phyloP scores from a whole-genome alignment of 2,113 vertebrate species.

The Eublepharis macularius region DNA sequence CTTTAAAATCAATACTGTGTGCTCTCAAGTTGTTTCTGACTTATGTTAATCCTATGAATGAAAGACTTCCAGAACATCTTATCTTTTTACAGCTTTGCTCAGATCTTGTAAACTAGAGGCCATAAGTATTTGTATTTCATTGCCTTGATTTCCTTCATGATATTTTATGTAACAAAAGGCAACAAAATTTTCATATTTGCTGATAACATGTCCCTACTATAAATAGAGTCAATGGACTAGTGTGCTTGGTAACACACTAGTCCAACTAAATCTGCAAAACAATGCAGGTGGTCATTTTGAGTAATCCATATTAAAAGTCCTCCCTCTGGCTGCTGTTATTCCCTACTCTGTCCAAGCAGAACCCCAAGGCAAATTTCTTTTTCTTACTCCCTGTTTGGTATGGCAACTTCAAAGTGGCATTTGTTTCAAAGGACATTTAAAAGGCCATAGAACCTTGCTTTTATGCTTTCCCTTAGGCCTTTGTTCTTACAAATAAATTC shows the following conservation, averaged over 20 bases:
- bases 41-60: too few relatives aligned
- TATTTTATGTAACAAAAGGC: background rate
- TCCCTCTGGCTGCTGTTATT: background rate
- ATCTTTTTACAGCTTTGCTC: too few relatives aligned
- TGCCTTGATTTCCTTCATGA: background rate
- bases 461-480: background rate
- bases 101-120: background rate
- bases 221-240: background rate
- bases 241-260: background rate
- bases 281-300: background rate
- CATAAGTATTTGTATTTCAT: background rate
- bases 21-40: too few relatives aligned
- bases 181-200: background rate
- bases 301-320: background rate
- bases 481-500: constrained; percentile 11
- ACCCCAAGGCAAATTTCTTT: background rate
- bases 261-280: background rate
- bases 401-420: constrained; percentile 16
- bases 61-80: too few relatives aligned
- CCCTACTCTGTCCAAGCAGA: background rate
- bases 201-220: background rate
- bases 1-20: too few relatives aligned
- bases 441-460: background rate
- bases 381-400: background rate
- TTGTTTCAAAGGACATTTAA: constrained; percentile 10